These are phyloP conservation scores for Heteromurus nitidus DNA, from an alignment of 2,888 invertebrate species.

Conservation along the genomic window DNA sequence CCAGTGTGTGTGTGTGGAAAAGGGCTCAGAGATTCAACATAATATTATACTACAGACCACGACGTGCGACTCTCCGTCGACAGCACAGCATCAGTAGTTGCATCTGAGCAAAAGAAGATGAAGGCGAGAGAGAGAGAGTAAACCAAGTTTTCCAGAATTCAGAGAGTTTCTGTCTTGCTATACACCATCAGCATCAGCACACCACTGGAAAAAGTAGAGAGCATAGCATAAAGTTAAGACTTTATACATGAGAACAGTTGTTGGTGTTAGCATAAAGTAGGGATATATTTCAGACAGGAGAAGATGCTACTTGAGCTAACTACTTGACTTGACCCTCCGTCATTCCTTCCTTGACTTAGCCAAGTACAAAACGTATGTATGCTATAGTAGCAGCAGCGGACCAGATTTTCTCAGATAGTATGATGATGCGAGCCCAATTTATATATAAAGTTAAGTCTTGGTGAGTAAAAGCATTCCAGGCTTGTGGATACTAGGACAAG, in stretches of 20 bases:
- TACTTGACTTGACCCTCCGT: constrained; percentile 66
- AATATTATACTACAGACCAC: constrained; percentile 33
- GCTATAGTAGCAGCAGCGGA: neutral
- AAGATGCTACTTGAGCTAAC: constrained; percentile 57
- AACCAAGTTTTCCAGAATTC: constrained; percentile 54
- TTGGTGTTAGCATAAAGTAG: constrained; percentile 30
- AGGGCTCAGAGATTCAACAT: constrained; percentile 17
- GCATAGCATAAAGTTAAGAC: constrained; percentile 50
- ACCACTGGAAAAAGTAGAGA: constrained; percentile 9
- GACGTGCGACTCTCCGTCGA: too few species aligned
- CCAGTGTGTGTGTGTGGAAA: neutral
- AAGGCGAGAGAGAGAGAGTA: constrained; percentile 55
- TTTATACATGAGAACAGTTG: constrained; percentile 36
- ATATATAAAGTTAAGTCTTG: neutral
- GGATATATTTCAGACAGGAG: constrained; percentile 22
- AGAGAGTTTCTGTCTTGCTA: constrained; percentile 19
- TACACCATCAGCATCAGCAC: neutral
- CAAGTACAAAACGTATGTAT: neutral
- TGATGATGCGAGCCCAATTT: too few species aligned
- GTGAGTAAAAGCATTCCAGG: neutral
- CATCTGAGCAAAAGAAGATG: constrained; percentile 51
- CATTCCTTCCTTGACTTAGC: constrained; percentile 35
- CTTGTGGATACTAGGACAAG: too few species aligned
- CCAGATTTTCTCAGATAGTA: constrained; percentile 52
- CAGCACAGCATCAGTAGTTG: constrained; percentile 46